Base-by-base conservation (phyloP, 2,797 vertebrate species). In the Pelobates cultripes region DNA sequence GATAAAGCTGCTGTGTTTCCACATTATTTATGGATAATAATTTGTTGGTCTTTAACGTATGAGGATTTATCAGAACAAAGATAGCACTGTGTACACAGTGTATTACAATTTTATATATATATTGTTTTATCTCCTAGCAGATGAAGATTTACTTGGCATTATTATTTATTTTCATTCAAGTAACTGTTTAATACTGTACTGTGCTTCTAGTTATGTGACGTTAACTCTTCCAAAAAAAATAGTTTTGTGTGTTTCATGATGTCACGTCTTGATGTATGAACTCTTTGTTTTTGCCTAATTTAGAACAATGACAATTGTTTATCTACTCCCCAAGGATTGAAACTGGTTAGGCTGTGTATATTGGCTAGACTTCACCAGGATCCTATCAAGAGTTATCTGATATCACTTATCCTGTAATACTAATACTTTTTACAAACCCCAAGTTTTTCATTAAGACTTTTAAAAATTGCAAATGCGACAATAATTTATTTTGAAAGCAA, bases 41-140 rank as follows among this genome's bases (percentile, higher is more conserved):
- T 53, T 51, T 79, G 60, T 66, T 76, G 74, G 43, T 64, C 61
- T 76, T 73, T 73, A 73, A 51, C 70, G 43, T 73, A 51, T 47
- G 69, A 45, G 28, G 15, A 66, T 13, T 44, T 74, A 60, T 68
- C 51, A 69, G 40, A 68, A 73, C 61, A 66, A 44, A 40, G 71
- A 40, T 69, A 69, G 9, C 44, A 43, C 71, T 74, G 44, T 73
- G 61, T 67, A 68, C 43, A 40, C 47, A 55, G 51, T 17, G 17
- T 44, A 14, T 74, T n/a, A 40, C 41, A 7, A 12, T 55, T 41
- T 53, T 28, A 53, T 67, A 3, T 53, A 28, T 28, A 28, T n/a
- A 43, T 7, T 67, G 9, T 55, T 66, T 28, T 73, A 28, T 43
- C 61, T 73, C 67, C 12, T 44, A 41, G 8, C 15, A 79, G 14